Conservation (phyloP, 1,140 invertebrate genomes). For the Caenorhabditis remanei region DNA sequence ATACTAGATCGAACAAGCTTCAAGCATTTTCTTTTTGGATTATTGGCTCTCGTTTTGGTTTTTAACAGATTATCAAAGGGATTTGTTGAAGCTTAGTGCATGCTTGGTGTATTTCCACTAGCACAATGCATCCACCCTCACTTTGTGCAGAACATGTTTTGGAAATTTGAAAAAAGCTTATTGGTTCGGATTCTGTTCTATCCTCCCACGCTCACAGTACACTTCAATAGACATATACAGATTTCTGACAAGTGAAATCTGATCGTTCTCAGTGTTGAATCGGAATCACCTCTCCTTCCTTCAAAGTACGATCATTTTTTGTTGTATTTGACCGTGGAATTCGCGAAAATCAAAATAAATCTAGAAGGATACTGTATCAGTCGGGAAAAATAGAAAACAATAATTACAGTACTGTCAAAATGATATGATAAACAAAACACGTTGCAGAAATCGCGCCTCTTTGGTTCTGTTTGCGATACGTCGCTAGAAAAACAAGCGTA, state of each 20-base stretch:
- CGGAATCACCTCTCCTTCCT: neutral
- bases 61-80: slow-evolving; percentile 41
- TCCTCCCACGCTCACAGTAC: neutral
- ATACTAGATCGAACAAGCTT: slow-evolving; percentile 14
- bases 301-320: slow-evolving; percentile 5
- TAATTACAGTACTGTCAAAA: neutral
- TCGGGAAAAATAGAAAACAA: too few relatives aligned
- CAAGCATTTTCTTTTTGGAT: neutral
- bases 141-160: neutral
- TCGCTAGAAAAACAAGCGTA: slow-evolving; percentile 25
- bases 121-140: slow-evolving; percentile 19
- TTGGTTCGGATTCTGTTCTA: too few relatives aligned
- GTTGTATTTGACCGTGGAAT: neutral
- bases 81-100: neutral
- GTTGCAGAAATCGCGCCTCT: neutral
- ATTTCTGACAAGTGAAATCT: slow-evolving; percentile 16
- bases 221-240: neutral
- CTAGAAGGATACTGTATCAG: neutral
- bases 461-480: neutral
- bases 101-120: neutral
- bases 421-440: neutral
- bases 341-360: too few relatives aligned
- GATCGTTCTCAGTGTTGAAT: slow-evolving; percentile 39
- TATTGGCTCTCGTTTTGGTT: neutral
- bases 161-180: neutral